Base-by-base conservation (phyloP, 53 echinoderm and acorn worm genomes). In the Mesocentrotus franciscanus region DNA sequence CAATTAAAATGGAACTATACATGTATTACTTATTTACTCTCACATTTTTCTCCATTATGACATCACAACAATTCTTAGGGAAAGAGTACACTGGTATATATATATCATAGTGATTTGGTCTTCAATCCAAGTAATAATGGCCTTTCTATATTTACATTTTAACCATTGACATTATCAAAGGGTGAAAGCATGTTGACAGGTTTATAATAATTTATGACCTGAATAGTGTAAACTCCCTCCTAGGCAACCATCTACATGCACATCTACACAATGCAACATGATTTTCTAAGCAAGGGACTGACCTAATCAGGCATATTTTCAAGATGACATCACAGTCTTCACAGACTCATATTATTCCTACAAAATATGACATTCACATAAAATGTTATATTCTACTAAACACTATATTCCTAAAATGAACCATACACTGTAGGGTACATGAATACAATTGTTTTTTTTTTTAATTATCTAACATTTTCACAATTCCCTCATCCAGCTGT, bases 181-280 rank as follows among this genome's bases (percentile, higher is more conserved):
- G 20, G 81, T 81, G 42, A 81, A 81, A 81, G 39, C 36, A 42
- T 42, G 81, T 42, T 39, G 81, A 81, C 81, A 81, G 36, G 81
- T 81, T 81, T 81, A 81, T 42, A 17, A 81, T 81, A 36, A 81
- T 81, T 81, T 81, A 81, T 81, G 36, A 81, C 81, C 36, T 36
- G 81, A 81, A 81, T 16, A 39, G 81, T 81, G 9, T 81, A 81
- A 16, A 42, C 42, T 42, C 42, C 42, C 81, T 22, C 81, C 81
- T 39, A 7, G 22, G 42, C 81, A 81, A 81, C 81, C 81, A 78
- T 16, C 81, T 81, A 81, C 42, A 81, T 64, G 62, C 10, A 61
- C 62, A 16, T 39, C 79, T 10, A 17, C 9, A 36, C 17, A 39
- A 79, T 16, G 81, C 4, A 36, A 42, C 11, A 33, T 33, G 76